phyloP scores from a whole-genome alignment of 2,797 vertebrate genomes.

The Pygocentrus nattereri region DNA sequence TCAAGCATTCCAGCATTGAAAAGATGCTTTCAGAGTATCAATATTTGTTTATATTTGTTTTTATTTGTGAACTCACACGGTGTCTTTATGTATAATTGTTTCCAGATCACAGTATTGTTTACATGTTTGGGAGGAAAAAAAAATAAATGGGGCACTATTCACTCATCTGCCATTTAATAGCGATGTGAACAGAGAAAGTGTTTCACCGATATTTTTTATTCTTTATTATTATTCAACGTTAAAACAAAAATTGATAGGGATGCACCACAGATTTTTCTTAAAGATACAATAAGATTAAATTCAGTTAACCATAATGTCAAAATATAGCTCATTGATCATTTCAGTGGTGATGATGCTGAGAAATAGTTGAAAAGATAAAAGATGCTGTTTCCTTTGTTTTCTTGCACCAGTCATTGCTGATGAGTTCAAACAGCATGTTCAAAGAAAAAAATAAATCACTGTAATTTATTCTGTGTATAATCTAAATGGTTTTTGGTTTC shows the following conservation, averaged over 20 bases:
- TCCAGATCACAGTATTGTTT: constrained; percentile 82
- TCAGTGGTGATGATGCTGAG: background rate
- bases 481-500: background rate
- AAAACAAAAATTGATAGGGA: background rate
- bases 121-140: constrained; percentile 73
- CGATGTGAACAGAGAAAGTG: background rate
- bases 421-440: background rate
- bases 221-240: background rate
- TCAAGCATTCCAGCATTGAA: constrained; percentile 79
- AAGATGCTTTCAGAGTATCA: constrained; percentile 58
- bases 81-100: constrained; percentile 79
- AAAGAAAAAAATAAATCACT: background rate
- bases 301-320: too few species aligned
- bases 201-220: background rate
- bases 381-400: background rate
- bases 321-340: background rate
- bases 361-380: background rate
- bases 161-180: constrained; percentile 57
- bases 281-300: background rate
- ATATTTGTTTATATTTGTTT: constrained; percentile 66
- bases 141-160: constrained; percentile 74
- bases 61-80: constrained; percentile 73
- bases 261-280: background rate
- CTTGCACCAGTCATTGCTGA: background rate
- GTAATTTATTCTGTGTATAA: background rate